These are phyloP conservation scores for Xestia ashworthii DNA, from an alignment of 2,888 invertebrate genomes.

Conservation along the genomic window DNA sequence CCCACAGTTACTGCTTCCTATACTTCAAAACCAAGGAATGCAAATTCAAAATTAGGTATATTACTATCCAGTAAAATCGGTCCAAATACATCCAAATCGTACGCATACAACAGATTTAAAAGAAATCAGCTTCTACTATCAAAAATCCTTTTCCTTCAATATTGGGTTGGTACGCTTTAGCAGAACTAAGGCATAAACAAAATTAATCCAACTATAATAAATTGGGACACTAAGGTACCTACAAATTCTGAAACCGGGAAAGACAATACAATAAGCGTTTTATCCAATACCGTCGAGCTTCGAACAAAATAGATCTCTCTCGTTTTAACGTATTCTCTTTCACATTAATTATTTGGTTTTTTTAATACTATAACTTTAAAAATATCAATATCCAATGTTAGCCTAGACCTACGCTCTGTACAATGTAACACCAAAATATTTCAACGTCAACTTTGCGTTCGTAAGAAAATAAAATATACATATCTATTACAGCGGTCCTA, in stretches of 20 bases:
- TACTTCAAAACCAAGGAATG: not conserved
- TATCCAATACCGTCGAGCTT: conserved; percentile 16
- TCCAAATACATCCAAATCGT: not conserved
- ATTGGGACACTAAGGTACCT: conserved; percentile 9
- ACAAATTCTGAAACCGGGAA: conserved; percentile 24
- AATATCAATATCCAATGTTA: conserved; percentile 55
- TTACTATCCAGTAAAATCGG: not conserved
- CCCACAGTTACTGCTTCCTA: not conserved
- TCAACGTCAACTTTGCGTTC: conserved; percentile 20
- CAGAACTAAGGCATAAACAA: conserved; percentile 3
- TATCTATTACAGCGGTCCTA: conserved; percentile 16
- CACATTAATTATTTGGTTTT: conserved; percentile 58
- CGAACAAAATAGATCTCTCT: conserved; percentile 40
- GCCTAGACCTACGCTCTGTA: conserved; percentile 52
- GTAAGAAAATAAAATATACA: conserved; percentile 37
- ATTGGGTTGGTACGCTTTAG: not conserved
- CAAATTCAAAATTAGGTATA: not conserved
- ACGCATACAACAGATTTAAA: not conserved
- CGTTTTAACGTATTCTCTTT: conserved; percentile 32
- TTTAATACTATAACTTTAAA: conserved; percentile 60
- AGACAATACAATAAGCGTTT: conserved; percentile 43
- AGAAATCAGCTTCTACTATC: not conserved
- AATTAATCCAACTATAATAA: conserved; percentile 2
- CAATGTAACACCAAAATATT: conserved; percentile 40
- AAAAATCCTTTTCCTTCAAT: not conserved